Evolutionary conservation across 2,113 vertebrate species (phyloP).

Genomic region (Oreochromis niloticus): DNA sequence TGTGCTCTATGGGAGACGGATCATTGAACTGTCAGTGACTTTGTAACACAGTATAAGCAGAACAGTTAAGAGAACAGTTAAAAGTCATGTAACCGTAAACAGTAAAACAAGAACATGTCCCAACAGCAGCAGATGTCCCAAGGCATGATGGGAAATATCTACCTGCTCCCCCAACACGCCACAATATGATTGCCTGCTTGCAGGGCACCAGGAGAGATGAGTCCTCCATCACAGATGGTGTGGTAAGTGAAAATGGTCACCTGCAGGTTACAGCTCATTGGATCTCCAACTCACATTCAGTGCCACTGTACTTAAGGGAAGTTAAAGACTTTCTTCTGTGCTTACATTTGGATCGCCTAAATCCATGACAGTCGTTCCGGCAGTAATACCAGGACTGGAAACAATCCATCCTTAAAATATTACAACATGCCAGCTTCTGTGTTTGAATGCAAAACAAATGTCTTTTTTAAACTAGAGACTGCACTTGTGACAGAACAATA

Average conservation of each 20-base stretch:
- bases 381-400: neutral
- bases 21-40: neutral
- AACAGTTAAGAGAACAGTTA: neutral
- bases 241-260: fast-evolving
- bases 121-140: neutral
- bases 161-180: fast-evolving
- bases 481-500: neutral
- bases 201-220: neutral
- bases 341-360: fast-evolving
- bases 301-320: neutral
- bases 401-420: fast-evolving
- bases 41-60: neutral
- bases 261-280: neutral
- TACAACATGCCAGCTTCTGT: neutral
- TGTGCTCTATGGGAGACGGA: too few relatives aligned
- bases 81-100: neutral
- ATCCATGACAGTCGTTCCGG: fast-evolving
- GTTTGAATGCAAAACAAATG: neutral
- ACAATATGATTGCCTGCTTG: neutral
- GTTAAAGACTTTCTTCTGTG: fast-evolving
- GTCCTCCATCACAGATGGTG: neutral
- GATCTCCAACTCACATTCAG: neutral
- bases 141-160: neutral
- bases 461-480: neutral
- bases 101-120: neutral